Percentiles rank a stretch among this genome's conserved stretches.
Conservation (phyloP, 1,140 invertebrate species). For the Anoplophora glabripennis region DNA sequence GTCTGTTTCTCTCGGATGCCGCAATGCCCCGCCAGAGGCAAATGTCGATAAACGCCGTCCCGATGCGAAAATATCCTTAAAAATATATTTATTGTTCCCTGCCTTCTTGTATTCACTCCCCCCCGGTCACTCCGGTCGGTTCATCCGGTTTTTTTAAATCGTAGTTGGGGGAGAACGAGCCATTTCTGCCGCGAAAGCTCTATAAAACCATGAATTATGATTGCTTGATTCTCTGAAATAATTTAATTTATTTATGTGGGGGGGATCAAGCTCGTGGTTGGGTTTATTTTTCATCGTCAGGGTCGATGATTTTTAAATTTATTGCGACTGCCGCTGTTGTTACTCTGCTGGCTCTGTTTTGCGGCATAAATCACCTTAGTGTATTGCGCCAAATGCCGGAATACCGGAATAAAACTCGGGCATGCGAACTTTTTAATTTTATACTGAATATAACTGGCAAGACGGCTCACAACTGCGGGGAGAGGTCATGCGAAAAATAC, state of each 20-base stretch:
- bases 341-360: no score
- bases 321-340: background rate
- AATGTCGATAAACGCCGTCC: background rate
- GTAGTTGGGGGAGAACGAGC: conserved; percentile 8
- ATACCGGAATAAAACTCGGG: no score
- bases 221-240: conserved; percentile 19
- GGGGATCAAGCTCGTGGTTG: conserved; percentile 3
- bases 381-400: no score
- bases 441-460: no score
- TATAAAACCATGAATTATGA: conserved; percentile 22
- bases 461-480: no score
- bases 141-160: conserved; percentile 20
- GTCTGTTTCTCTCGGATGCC: no score
- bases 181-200: conserved; percentile 13
- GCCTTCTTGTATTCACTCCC: background rate
- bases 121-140: conserved; percentile 3
- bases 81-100: background rate
- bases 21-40: no score
- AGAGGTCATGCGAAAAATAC: no score
- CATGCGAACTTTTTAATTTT: no score
- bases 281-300: background rate
- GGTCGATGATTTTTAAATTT: conserved; percentile 18
- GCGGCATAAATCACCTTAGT: no score
- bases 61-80: background rate
- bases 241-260: conserved; percentile 14